phyloP scores from a whole-genome alignment of 2,113 vertebrate genomes.

The Tyto alba region DNA sequence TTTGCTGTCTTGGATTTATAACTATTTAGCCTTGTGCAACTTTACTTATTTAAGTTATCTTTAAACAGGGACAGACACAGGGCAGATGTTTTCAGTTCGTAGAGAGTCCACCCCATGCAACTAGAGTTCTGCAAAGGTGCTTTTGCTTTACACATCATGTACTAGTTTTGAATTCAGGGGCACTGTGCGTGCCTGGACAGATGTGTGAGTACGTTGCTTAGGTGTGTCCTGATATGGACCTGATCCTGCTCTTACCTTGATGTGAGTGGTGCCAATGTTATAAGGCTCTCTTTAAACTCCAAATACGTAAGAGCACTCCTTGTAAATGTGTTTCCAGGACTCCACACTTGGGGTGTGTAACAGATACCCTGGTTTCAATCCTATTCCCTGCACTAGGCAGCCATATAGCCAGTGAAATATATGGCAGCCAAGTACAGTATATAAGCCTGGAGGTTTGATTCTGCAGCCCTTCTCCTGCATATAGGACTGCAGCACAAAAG shows the following conservation, averaged over 20 bases:
- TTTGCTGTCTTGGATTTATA: not conserved
- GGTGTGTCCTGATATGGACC: not conserved
- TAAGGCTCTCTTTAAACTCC: not conserved
- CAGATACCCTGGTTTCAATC: not conserved
- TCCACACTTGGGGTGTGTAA: not conserved
- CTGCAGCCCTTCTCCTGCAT: not conserved
- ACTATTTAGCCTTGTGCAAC: not conserved
- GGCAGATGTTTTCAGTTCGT: not conserved
- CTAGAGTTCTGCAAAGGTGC: not conserved
- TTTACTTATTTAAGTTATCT: not conserved
- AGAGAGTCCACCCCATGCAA: not conserved
- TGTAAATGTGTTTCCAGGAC: not conserved
- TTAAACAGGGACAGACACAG: not conserved
- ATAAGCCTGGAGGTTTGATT: not conserved
- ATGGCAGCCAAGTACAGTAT: not conserved
- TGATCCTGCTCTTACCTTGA: not conserved
- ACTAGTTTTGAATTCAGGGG: not conserved
- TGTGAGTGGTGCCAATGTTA: not conserved
- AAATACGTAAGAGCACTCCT: not conserved
- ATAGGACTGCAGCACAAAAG: not conserved
- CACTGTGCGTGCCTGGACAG: not conserved
- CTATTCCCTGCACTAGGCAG: not conserved
- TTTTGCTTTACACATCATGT: not conserved
- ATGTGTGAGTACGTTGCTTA: fast-evolving
- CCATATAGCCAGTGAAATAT: not conserved